A percentile compares a stretch with the other conserved stretches of the same genome.
Conservation (phyloP, 2,113 vertebrate species). For the Tetrao urogallus region DNA sequence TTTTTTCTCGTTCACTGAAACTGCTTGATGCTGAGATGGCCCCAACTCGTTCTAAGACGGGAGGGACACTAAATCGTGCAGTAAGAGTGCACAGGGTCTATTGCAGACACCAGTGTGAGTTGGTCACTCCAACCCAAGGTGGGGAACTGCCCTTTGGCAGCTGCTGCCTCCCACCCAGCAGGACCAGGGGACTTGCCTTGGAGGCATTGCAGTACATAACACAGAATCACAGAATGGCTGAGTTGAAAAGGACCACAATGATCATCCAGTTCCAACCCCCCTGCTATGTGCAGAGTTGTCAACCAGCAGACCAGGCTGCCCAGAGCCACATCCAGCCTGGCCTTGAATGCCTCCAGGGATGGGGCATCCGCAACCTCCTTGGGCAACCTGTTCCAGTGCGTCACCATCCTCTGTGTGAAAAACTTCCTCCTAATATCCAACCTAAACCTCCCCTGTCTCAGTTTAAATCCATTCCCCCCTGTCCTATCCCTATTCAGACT, state of each 20-base stretch:
- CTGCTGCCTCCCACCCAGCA: not conserved
- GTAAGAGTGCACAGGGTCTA: not conserved
- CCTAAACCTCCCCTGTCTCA: too few species aligned
- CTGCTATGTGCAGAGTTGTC: too few species aligned
- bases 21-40: not conserved
- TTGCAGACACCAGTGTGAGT: fast-evolving
- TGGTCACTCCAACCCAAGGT: fast-evolving
- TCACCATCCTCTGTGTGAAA: too few species aligned
- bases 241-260: too few species aligned
- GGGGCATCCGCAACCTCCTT: too few species aligned
- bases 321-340: too few species aligned
- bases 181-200: not conserved
- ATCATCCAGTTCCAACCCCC: too few species aligned
- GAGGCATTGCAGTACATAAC: not conserved
- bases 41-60: not conserved
- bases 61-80: not conserved
- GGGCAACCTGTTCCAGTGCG: too few species aligned
- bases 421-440: too few species aligned
- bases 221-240: not conserved
- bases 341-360: too few species aligned
- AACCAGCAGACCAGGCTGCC: too few species aligned
- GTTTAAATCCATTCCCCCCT: too few species aligned
- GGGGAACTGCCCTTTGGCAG: fast-evolving
- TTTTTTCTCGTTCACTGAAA: not conserved
- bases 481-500: not conserved